Evolutionary conservation across 2,888 invertebrate species (phyloP), one percentile per base, ranked within the genome.

Genomic region (Sphaerophoria rueppellii): DNA sequence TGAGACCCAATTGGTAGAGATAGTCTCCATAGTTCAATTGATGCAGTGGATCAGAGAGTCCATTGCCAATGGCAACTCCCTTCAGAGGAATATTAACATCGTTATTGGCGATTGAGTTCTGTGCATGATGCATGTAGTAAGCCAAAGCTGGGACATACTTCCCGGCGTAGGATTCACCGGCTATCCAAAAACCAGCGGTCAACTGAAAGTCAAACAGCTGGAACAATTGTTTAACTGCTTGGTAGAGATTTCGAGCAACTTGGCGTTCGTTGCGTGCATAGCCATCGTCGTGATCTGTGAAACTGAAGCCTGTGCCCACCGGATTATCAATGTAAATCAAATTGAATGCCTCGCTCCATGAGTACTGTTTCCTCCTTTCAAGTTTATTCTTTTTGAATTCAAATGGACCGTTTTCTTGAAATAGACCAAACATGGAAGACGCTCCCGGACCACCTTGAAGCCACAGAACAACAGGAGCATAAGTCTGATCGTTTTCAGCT

Each of bases 251-350:
- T 65, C 94, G 93, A 0, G 96, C 98, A 2, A 98, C 96, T 89
- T 95, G 95, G 0, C 93, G 94, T 91, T 98, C 95, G 90, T 96
- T 95, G 4, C 92, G 94, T 11, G 96, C 95, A 91, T 96, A 98
- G 0, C 98, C 98, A 70, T 91, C 93, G 24, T 95, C 94, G 70
- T 94, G 91, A 3, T 95, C 94, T 0, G 98, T 98, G 89, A 97
- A 98, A 91, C 98, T 98, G 90, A 95, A 98, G 0, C 98, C 98
- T 2, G 97, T 96, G 1, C 98, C 97, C 0, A 97, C 98, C 0
- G 98, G 98, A 91, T 97, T 98, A 90, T 98, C 98, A 74, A 98
- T 96, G 90, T 96, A 98, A 71, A 98, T 93, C 54, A 98, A 96
- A 87, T 91, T 89, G 52, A 96, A 96, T 12, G 94, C 94, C 50